Conservation (phyloP, 1,140 invertebrate species). For the Lepidurus couesii region DNA sequence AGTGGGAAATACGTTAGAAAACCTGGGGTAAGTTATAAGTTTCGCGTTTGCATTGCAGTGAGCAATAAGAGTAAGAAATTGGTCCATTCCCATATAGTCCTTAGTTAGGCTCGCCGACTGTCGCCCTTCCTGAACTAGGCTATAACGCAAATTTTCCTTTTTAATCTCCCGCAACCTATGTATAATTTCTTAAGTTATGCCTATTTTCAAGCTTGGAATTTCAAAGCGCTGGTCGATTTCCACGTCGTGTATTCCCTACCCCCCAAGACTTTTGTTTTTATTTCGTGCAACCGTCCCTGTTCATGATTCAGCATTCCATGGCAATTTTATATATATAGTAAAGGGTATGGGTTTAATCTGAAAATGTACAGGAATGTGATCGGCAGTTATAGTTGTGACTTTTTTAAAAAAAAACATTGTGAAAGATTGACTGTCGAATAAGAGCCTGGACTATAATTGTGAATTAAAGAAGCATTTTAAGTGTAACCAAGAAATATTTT, state of each 20-base stretch:
- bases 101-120: no score
- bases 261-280: neutral
- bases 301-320: neutral
- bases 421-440: neutral
- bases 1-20: neutral
- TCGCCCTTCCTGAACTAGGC: no score
- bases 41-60: no score
- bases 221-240: neutral
- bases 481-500: neutral
- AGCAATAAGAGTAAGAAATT: no score
- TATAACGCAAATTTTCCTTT: no score
- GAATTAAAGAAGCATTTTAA: neutral
- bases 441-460: slow-evolving; percentile 2
- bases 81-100: no score
- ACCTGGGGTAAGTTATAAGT: neutral
- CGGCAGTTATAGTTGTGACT: neutral
- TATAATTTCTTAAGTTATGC: no score
- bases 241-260: neutral
- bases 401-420: neutral
- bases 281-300: neutral
- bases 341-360: slow-evolving; percentile 11
- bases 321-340: slow-evolving; percentile 16
- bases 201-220: no score
- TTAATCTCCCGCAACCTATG: no score
- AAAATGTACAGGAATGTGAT: slow-evolving; percentile 16